These are phyloP conservation scores for Mactromeris polynyma DNA, from an alignment of 2,888 invertebrate genomes.

Conservation along the genomic window DNA sequence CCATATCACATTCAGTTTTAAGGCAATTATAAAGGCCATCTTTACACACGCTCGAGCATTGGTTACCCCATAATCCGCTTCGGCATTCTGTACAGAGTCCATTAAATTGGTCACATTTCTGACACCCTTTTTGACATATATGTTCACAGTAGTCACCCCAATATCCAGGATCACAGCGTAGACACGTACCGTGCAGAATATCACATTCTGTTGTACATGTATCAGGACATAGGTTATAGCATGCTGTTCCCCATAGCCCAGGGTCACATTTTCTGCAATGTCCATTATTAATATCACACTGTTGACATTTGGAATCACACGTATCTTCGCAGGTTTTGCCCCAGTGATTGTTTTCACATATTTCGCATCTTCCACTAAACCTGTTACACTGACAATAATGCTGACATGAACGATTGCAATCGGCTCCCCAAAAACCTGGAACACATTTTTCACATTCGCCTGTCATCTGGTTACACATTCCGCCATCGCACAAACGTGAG, in stretches of 20 bases:
- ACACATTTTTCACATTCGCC: constrained; percentile 41
- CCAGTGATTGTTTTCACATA: constrained; percentile 40
- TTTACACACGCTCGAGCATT: constrained; percentile 14
- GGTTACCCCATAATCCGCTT: constrained; percentile 31
- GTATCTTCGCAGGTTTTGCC: constrained; percentile 21
- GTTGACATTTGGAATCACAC: constrained; percentile 29
- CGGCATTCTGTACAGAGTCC: constrained; percentile 39
- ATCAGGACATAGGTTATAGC: constrained; percentile 25
- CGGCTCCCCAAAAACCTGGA: constrained; percentile 20
- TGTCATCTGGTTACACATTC: constrained; percentile 21
- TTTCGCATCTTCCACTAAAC: constrained; percentile 19
- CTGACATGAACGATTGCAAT: constrained; percentile 10
- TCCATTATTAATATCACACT: too few species aligned
- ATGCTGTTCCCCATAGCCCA: constrained; percentile 43
- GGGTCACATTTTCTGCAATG: constrained; percentile 27
- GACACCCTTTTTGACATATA: background rate
- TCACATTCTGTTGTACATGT: constrained; percentile 28
- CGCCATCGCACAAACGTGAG: background rate
- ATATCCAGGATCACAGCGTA: constrained; percentile 3
- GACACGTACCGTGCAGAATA: background rate
- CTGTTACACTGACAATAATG: constrained; percentile 35
- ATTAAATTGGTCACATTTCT: constrained; percentile 6
- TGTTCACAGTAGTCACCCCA: background rate
- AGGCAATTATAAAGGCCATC: background rate
- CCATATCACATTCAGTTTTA: constrained; percentile 21